phyloP scores from a whole-genome alignment of 2,113 vertebrate genomes.

The Fulmarus glacialis region DNA sequence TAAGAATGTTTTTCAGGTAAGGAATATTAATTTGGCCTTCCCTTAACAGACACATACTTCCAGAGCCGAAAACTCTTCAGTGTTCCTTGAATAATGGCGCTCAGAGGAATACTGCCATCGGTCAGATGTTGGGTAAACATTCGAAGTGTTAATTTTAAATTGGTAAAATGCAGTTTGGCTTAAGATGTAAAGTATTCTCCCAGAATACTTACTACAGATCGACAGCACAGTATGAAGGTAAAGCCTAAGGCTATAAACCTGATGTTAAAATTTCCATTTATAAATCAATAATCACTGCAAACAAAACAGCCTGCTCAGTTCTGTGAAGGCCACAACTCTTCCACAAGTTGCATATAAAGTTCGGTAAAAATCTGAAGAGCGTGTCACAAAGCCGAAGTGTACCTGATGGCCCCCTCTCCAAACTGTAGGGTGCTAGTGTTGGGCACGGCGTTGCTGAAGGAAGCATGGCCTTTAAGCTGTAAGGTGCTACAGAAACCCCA shows the following conservation, averaged over 20 bases:
- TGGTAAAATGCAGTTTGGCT: not conserved
- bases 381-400: accelerated
- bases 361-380: not conserved
- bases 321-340: not conserved
- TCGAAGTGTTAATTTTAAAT: conserved; percentile 12
- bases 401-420: not conserved
- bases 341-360: not conserved
- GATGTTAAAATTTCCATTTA: not conserved
- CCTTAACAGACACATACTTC: not conserved
- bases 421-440: not conserved
- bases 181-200: not conserved
- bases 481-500: not conserved
- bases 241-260: not conserved
- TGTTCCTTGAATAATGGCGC: not conserved
- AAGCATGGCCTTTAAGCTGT: not conserved
- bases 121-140: not conserved
- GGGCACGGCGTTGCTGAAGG: not conserved
- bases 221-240: not conserved
- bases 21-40: not conserved
- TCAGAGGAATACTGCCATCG: not conserved
- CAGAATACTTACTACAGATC: not conserved
- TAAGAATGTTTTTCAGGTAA: not conserved
- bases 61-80: not conserved
- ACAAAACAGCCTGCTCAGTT: not conserved
- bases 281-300: conserved; percentile 25